Evolutionary conservation across 2,797 vertebrate species (phyloP), one percentile per base, ranked within the genome.

Genomic region (Lates japonicus): DNA sequence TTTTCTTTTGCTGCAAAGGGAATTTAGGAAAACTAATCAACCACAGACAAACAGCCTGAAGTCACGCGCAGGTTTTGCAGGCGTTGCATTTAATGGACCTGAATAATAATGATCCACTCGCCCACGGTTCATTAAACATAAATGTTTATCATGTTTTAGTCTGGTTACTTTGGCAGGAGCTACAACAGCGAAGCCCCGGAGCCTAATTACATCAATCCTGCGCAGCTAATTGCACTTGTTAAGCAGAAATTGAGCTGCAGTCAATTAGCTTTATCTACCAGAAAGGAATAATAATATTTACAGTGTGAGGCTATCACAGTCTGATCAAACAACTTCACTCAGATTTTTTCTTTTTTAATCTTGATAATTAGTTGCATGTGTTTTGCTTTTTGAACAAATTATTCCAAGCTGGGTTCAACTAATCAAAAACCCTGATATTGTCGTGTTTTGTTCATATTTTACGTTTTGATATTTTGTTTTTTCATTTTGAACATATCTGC

Each of bases 191-290:
- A 69, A 76, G 83, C 74, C 64, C 64, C 44, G 54, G 14, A 68
- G 81, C 22, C 59, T 89, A 81, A 92, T 87, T 73, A 68, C 74
- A 5, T 39, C 74, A 46, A 63, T 62, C 78, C 72, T 2, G 67
- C 59, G 33, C n/a, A 22, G 48, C 61, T 92, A 92, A 94, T 93
- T 90, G 84, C 85, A 60, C 91, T 89, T 86, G 85, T 91, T 88
- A 70, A 60, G 62, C 70, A 66, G 52, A 80, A 90, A 91, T 82
- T 88, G 55, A 29, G 59, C 78, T 37, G 82, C 80, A 81, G 82
- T 74, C 78, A 84, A 89, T 91, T 88, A 84, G 17, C 55, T 86
- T 85, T 71, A 82, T 85, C 76, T 82, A 42, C 6, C 60, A 41
- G 70, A 73, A 54, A 66, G 85, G 80, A 91, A 84, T 13, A 54